Conservation (phyloP, 2,888 invertebrate genomes). For the Lottia scabra region DNA sequence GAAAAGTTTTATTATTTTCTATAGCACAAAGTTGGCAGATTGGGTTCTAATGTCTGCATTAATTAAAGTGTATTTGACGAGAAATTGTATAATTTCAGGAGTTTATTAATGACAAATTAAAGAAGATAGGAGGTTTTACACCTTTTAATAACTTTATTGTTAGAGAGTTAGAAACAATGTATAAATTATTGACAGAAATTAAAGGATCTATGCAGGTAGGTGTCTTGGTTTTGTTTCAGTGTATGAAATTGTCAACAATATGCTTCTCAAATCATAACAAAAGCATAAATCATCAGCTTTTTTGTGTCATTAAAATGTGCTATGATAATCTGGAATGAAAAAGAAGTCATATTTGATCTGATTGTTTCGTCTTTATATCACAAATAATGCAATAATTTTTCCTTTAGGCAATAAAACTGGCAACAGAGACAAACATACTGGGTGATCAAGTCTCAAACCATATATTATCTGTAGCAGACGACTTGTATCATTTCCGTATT, state of each 20-base stretch:
- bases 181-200: slow-evolving; percentile 61
- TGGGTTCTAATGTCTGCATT: not conserved
- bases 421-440: slow-evolving; percentile 58
- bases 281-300: too few relatives aligned
- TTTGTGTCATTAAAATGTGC: too few relatives aligned
- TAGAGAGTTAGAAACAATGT: slow-evolving; percentile 65
- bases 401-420: slow-evolving; percentile 61
- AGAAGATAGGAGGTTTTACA: slow-evolving; percentile 65
- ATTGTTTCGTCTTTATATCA: too few relatives aligned
- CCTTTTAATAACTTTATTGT: slow-evolving; percentile 66
- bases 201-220: slow-evolving; percentile 61
- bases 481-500: slow-evolving; percentile 63
- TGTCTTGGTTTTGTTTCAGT: not conserved
- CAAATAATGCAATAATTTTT: not conserved
- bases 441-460: slow-evolving; percentile 62
- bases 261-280: too few relatives aligned
- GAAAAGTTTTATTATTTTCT: too few relatives aligned
- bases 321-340: too few relatives aligned
- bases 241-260: too few relatives aligned
- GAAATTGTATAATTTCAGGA: slow-evolving; percentile 47
- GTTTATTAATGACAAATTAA: slow-evolving; percentile 63
- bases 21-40: too few relatives aligned
- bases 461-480: slow-evolving; percentile 63
- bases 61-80: not conserved
- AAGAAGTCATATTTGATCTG: too few relatives aligned